Evolutionary conservation across 2,888 invertebrate genomes (phyloP).

Genomic region (Plutella xylostella): DNA sequence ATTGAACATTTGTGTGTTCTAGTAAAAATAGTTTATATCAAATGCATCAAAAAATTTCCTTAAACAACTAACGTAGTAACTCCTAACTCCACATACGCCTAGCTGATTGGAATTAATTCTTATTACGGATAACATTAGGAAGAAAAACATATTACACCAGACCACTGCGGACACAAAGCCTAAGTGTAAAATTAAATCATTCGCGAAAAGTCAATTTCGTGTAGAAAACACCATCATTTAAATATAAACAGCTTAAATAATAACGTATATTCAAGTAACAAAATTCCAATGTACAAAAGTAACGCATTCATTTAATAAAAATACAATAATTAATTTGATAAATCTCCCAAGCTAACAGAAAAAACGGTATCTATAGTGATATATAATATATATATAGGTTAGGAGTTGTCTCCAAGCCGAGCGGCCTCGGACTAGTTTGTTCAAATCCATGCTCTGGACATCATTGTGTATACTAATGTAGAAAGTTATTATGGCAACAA

Average conservation of each 20-base stretch:
- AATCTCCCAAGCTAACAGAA: slow-evolving; percentile 58
- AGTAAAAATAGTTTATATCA: slow-evolving; percentile 70
- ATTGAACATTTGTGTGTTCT: slow-evolving; percentile 54
- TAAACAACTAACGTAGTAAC: slow-evolving; percentile 67
- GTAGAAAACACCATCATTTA: slow-evolving; percentile 55
- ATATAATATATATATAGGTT: no score
- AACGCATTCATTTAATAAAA: slow-evolving; percentile 47
- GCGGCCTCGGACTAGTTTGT: slow-evolving; percentile 70
- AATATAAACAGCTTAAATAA: slow-evolving; percentile 66
- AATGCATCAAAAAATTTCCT: slow-evolving; percentile 70
- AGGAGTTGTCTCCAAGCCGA: no score
- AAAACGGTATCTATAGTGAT: slow-evolving; percentile 38
- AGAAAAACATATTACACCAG: slow-evolving; percentile 34
- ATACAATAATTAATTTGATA: slow-evolving; percentile 46
- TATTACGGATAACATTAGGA: slow-evolving; percentile 55
- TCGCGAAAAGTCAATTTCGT: slow-evolving; percentile 54
- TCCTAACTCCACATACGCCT: slow-evolving; percentile 54
- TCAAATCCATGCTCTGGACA: slow-evolving; percentile 65
- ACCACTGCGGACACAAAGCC: slow-evolving; percentile 60
- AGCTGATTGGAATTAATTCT: slow-evolving; percentile 55
- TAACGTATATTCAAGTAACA: slow-evolving; percentile 58
- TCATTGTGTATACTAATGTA: slow-evolving; percentile 65
- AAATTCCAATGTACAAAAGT: slow-evolving; percentile 67
- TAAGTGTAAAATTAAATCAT: slow-evolving; percentile 43
- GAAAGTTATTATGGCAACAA: slow-evolving; percentile 70